Base-by-base conservation (phyloP, 2,797 vertebrate species). In the Propithecus perrieri region DNA sequence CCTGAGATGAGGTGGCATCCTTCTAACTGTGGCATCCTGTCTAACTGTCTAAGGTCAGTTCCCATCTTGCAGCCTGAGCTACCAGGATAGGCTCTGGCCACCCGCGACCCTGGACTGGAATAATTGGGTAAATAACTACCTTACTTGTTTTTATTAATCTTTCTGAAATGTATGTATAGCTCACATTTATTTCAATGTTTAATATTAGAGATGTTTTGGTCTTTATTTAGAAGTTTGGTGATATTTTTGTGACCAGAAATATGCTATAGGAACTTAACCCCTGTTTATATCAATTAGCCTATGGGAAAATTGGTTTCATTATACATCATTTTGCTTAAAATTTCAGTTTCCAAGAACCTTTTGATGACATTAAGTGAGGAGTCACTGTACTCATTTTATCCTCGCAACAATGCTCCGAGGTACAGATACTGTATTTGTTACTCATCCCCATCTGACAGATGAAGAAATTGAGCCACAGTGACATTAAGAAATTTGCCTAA, bases 371-470 rank as follows among this genome's bases (percentile, higher is more conserved):
- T 55, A 35, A 72, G 41, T 72, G 41, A 55, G n/a, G 50, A 26
- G 14, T 78, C 35, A 78, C 33, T 8, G 11, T 50, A 80, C 10
- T 76, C 24, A 11, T 79, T 48, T 78, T 71, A 71, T 38, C 63
- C 30, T 89, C 26, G n/a, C 22, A 53, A 43, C 1, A 38, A 22
- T 9, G 26, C 38, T 75, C 61, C 57, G 76, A 84, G 61, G 84
- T 30, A 15, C 2, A 18, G 15, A 59, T 28, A 46, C 8, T 26
- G 9, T n/a, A 24, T 53, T 65, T 75, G 35, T 65, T 46, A 76
- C 80, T 79, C 61, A 85, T 12, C 43, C 15, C 46, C 67, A 35
- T 35, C 65, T 95, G 94, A 78, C 30, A 65, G 33, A 13, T 72
- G 38, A 85, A 78, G 35, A 95, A 78, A 43, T 0, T 63, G 48